Evolutionary conservation across 1,140 invertebrate genomes (phyloP).

Genomic region (Trichonephila clavata): DNA sequence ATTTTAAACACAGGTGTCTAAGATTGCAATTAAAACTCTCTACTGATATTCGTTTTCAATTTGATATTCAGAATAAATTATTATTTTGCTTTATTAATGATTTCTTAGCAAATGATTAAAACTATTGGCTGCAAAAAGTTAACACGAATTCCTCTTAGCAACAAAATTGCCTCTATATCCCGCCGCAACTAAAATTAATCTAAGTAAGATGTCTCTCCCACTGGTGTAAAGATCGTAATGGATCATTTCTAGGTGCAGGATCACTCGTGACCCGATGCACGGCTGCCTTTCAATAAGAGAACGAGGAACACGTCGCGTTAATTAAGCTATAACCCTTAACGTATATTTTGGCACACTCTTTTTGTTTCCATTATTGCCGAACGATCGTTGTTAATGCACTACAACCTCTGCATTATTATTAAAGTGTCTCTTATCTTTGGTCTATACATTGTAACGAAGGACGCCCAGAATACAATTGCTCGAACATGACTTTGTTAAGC

Average conservation of each 20-base stretch:
- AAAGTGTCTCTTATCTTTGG: constrained; percentile 36
- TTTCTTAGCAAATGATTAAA: too few relatives aligned
- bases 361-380: constrained; percentile 33
- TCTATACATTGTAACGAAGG: not conserved
- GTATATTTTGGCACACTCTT: constrained; percentile 41
- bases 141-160: too few relatives aligned
- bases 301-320: constrained; percentile 50
- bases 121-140: too few relatives aligned
- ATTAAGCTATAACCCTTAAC: constrained; percentile 65
- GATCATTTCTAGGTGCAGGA: not conserved
- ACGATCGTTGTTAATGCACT: constrained; percentile 14
- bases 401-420: not conserved
- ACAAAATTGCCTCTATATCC: too few relatives aligned
- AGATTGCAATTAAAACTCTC: too few relatives aligned
- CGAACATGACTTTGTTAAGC: constrained; percentile 25
- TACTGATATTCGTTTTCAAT: too few relatives aligned
- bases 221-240: not conserved
- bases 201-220: not conserved
- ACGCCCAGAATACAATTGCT: constrained; percentile 7
- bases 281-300: constrained; percentile 59
- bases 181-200: not conserved
- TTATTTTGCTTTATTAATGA: too few relatives aligned
- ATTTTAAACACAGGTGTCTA: too few relatives aligned
- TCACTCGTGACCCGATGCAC: constrained; percentile 59
- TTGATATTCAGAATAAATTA: too few relatives aligned